These are phyloP conservation scores for Calameuta idolon DNA, from an alignment of 2,888 invertebrate genomes.

Conservation along the genomic window DNA sequence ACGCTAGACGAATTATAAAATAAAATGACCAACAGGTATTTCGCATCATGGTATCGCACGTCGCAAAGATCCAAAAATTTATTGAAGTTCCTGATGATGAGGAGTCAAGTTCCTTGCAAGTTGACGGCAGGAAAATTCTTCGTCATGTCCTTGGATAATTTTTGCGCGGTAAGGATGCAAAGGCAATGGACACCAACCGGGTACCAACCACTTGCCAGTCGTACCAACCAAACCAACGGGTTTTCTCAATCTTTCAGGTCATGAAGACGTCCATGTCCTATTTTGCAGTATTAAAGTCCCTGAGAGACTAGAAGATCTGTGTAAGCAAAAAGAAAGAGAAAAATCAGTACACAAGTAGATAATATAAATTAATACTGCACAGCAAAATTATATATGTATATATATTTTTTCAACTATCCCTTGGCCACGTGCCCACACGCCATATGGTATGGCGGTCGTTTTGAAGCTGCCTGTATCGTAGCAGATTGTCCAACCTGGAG, in stretches of 20 bases:
- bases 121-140: conserved; percentile 47
- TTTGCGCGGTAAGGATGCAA: conserved; percentile 40
- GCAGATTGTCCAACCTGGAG: conserved; percentile 35
- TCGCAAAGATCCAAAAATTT: conserved; percentile 41
- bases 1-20: not conserved
- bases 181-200: no score
- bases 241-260: conserved; percentile 14
- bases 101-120: conserved; percentile 38
- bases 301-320: not conserved
- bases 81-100: conserved; percentile 38
- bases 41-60: conserved; percentile 41
- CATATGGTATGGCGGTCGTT: conserved; percentile 17
- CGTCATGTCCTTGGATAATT: conserved; percentile 44
- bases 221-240: no score
- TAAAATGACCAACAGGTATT: conserved; percentile 9
- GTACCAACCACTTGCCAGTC: no score
- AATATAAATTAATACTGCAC: no score
- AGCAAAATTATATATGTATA: no score
- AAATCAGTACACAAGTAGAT: no score
- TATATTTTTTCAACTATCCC: not conserved
- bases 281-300: conserved; percentile 25
- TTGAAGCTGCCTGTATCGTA: conserved; percentile 1
- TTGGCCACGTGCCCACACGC: conserved; percentile 17
- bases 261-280: conserved; percentile 28
- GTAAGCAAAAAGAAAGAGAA: no score